These are phyloP conservation scores for Ichneumoninae sp. DNA, from an alignment of 2,888 invertebrate species.

Conservation along the genomic window DNA sequence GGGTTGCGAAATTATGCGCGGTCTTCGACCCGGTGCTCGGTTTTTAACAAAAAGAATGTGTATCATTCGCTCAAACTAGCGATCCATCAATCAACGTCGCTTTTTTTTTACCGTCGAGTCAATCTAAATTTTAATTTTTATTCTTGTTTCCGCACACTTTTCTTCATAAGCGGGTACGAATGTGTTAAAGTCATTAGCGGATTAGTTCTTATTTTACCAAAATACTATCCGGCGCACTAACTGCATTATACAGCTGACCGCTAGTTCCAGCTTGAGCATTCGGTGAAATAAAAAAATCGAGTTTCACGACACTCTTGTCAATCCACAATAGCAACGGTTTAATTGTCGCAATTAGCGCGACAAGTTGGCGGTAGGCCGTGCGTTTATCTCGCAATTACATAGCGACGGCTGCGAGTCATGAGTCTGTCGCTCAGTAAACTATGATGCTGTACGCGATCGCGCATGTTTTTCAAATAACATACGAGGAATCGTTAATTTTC, in stretches of 20 bases:
- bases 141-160: neutral
- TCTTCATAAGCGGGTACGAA: too few species aligned
- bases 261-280: neutral
- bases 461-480: neutral
- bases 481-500: neutral
- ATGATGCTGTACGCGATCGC: conserved; percentile 4
- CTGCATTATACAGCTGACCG: neutral
- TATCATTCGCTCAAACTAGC: neutral
- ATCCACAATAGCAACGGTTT: conserved; percentile 38
- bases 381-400: conserved; percentile 41
- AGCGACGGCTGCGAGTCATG: conserved; percentile 13
- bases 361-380: conserved; percentile 9
- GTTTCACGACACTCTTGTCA: conserved; percentile 35
- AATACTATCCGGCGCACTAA: too few species aligned
- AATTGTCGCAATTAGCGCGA: conserved; percentile 61
- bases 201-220: too few species aligned
- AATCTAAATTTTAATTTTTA: neutral
- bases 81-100: neutral
- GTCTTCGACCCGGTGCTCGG: neutral
- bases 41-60: neutral
- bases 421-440: conserved; percentile 31
- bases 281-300: conserved; percentile 25
- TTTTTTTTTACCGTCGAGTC: neutral
- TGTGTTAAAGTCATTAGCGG: neutral
- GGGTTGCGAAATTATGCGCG: neutral